Percentiles rank a stretch among this genome's conserved stretches.
phyloP scores from a whole-genome alignment of 2,113 vertebrate species.

The Neotoma lepida region DNA sequence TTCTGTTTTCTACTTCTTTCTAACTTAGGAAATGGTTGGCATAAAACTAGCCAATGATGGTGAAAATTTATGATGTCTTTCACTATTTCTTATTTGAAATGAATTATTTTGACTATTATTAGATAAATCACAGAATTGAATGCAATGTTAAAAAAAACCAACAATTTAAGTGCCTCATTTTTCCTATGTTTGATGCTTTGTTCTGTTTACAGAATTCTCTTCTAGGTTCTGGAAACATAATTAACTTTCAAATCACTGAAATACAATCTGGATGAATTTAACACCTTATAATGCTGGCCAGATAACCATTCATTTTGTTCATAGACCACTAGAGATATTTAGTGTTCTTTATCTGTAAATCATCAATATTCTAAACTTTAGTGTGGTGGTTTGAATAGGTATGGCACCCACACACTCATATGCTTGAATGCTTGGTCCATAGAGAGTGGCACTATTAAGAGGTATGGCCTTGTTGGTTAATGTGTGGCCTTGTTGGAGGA shows the following conservation, averaged over 20 bases:
- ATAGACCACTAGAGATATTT: constrained; percentile 40
- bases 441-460: no score
- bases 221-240: constrained; percentile 59
- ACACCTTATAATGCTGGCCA: constrained; percentile 46
- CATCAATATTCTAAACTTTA: constrained; percentile 49
- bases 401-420: no score
- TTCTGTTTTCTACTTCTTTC: constrained; percentile 21
- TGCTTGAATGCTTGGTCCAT: no score
- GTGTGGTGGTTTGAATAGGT: no score
- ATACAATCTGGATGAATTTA: constrained; percentile 62
- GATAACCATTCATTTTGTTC: constrained; percentile 62
- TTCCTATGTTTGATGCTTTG: constrained; percentile 25
- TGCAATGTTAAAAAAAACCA: constrained; percentile 35
- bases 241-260: constrained; percentile 63
- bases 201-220: constrained; percentile 51
- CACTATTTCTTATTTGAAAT: background rate
- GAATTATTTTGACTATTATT: constrained; percentile 38
- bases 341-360: constrained; percentile 54
- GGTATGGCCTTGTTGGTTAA: no score
- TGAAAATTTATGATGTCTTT: constrained; percentile 30
- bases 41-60: background rate
- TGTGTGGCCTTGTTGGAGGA: no score
- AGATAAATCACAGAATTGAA: constrained; percentile 40
- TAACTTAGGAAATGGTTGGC: background rate
- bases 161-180: constrained; percentile 44